Conservation (phyloP, 2,113 vertebrate genomes). For the Toxotes jaculatrix region DNA sequence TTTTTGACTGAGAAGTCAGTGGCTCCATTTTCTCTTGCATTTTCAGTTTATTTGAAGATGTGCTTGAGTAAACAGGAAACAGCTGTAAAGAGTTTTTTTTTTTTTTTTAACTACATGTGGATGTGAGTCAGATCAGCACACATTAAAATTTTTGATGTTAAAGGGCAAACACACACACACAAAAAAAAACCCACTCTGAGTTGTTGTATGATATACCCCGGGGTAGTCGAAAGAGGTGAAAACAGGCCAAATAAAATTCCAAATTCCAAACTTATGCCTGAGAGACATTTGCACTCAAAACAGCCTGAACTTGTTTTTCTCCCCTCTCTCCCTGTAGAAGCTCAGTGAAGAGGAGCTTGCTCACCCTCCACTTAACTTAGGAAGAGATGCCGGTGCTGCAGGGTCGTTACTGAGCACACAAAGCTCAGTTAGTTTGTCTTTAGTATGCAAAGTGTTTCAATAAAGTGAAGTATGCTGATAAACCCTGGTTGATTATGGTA, state of each 20-base stretch:
- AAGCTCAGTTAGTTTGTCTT: conserved; percentile 46
- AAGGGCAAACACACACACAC: neutral
- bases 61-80: conserved; percentile 15
- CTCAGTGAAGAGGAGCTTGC: conserved; percentile 30
- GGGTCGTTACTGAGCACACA: conserved; percentile 6
- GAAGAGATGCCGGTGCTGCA: conserved; percentile 31
- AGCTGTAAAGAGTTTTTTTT: conserved; percentile 4
- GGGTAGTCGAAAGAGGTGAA: conserved; percentile 32
- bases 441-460: conserved; percentile 21
- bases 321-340: conserved; percentile 6
- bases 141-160: conserved; percentile 13
- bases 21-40: conserved; percentile 4
- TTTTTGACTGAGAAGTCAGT: neutral
- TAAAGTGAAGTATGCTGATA: conserved; percentile 42
- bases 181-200: neutral
- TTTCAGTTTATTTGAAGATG: conserved; percentile 4
- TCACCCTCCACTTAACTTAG: conserved; percentile 15
- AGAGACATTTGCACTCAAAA: conserved; percentile 50
- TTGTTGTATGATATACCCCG: neutral
- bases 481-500: conserved; percentile 33
- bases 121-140: conserved; percentile 36
- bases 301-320: conserved; percentile 57
- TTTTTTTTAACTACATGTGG: neutral
- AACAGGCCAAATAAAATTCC: conserved; percentile 44
- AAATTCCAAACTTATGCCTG: conserved; percentile 36